Evolutionary conservation across 2,113 vertebrate genomes (phyloP), one percentile per base, ranked within the genome.

Genomic region (Istiophorus platypterus): DNA sequence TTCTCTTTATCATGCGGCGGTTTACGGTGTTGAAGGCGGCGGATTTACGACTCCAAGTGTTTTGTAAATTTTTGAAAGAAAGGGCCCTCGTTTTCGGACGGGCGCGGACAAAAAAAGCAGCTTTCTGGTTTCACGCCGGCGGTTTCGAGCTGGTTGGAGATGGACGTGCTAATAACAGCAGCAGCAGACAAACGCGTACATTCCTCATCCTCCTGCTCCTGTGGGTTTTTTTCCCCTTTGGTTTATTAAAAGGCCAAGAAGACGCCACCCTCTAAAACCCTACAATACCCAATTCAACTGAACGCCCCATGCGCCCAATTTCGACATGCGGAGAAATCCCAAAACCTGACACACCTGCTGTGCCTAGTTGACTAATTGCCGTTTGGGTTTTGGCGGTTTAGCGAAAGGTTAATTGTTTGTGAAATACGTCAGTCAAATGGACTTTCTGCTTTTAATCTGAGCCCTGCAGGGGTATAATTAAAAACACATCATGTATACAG

Each of bases 181-280:
- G 18, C 37, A n/a, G 56, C 68, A 59, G 18, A 31, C 27, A 70
- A 24, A 70, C 54, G 45, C n/a, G 45, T 39, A 45, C 70, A 31
- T 73, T 61, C 64, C 24, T 66, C 7, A 11, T 26, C 27, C 26
- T 31, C 34, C 56, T 49, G 41, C 27, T 31, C 62, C 42, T 65
- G 61, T 65, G 62, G 26, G n/a, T 76, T 34, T 34, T 34, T 34
- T 34, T 34, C n/a, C n/a, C n/a, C n/a, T 70, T 17, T 27, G n/a
- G 41, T 70, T 63, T 18, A 42, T 6, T 37, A 18, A 29, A 45
- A 13, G 8, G 5, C 2, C 8, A 61, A 56, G 24, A 18, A 68
- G 27, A 52, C 45, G 7, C 27, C 39, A 49, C 41, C 41, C 42
- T 31, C 27, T 20, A 27, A 54, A 52, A 31, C 26, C 31, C 27